Evolutionary conservation across 2,888 invertebrate species (phyloP), one percentile per base, ranked within the genome.

Genomic region (Anoplius nigerrimus): DNA sequence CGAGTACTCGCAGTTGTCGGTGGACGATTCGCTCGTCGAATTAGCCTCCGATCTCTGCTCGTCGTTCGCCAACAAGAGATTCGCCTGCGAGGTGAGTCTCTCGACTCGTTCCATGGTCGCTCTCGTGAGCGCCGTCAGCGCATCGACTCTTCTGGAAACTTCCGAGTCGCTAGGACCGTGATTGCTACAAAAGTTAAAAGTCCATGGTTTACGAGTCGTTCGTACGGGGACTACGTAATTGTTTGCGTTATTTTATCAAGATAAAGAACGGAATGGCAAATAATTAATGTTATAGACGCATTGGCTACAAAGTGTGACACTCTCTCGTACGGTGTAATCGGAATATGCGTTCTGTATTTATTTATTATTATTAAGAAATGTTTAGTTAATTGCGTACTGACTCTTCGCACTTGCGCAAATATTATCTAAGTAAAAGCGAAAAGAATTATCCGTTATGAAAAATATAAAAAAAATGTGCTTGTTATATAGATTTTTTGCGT

Each of bases 51-150:
- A 51, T 11, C 60, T 67, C 42, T 62, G 59, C 43, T 34, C 73
- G 62, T 52, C 69, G 64, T 71, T 73, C 64, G 42, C 6, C 13
- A 61, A 56, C 51, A 73, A 69, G 58, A 57, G 73, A 66, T 74
- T 68, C 11, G 80, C 68, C 55, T 73, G 79, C 27, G 82, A 82
- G 73, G 91, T 90, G 84, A 93, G 90, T 89, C 91, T 91, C 87
- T 93, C 93, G 82, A 93, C 92, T 84, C 92, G 92, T 86, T 92
- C 93, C 89, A 93, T 90, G 54, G 93, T 92, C 82, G 93, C 92
- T 87, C 91, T 91, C 61, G 93, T 93, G 81, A 93, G 90, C 43
- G 92, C 92, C 72, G 92, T 91, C 86, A 93, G 89, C 82, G 91
- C 92, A 80, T 93, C 93, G 90, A 93, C 91, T 85, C 92, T 91